These are phyloP conservation scores for Lissocephala sabroskyi DNA, from an alignment of 2,888 invertebrate species.

Conservation along the genomic window DNA sequence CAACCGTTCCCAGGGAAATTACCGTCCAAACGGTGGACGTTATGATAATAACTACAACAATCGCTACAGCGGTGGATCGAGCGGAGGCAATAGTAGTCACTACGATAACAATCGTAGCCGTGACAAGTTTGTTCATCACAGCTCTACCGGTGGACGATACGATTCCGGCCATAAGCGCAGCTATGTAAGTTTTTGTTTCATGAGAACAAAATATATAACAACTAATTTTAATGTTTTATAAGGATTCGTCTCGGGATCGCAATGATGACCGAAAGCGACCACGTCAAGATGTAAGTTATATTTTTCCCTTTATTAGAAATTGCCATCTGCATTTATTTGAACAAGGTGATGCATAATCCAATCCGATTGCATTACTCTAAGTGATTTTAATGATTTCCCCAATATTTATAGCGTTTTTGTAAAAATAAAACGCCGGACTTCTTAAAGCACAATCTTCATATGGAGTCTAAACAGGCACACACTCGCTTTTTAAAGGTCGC, in stretches of 20 bases:
- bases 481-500: conserved; percentile 11
- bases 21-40: conserved; percentile 60
- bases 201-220: neutral
- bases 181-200: conserved; percentile 57
- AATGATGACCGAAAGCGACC: conserved; percentile 69
- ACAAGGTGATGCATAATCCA: too few relatives aligned
- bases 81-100: conserved; percentile 34
- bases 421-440: conserved; percentile 51
- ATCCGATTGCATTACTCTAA: conserved; percentile 24
- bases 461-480: conserved; percentile 27
- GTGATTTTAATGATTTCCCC: conserved; percentile 59
- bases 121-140: conserved; percentile 52
- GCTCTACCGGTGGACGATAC: conserved; percentile 54
- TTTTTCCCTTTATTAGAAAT: conserved; percentile 13
- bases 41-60: conserved; percentile 54
- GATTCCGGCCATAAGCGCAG: conserved; percentile 67
- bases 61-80: conserved; percentile 49
- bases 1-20: conserved; percentile 65
- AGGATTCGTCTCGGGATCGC: conserved; percentile 70
- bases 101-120: conserved; percentile 54
- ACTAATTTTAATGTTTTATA: too few relatives aligned
- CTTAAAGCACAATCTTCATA: conserved; percentile 22
- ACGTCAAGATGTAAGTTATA: conserved; percentile 70
- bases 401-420: conserved; percentile 59
- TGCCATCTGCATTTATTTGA: too few relatives aligned